Conservation (phyloP, 2,888 invertebrate species). For the Himalopsyche tibetana region DNA sequence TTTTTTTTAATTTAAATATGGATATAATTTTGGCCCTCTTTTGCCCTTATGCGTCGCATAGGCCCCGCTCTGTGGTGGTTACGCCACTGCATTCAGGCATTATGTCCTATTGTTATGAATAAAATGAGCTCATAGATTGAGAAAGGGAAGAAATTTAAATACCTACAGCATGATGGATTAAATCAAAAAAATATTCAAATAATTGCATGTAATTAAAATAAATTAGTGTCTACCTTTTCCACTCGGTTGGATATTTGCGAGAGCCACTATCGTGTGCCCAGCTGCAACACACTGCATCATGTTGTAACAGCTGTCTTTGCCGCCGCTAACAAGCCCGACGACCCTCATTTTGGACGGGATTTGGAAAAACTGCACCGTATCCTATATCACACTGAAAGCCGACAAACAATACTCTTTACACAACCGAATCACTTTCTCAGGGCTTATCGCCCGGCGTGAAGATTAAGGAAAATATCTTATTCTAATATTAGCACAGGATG, state of each 20-base stretch:
- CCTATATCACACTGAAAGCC: slow-evolving; percentile 14
- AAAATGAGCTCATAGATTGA: no score
- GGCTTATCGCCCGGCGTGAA: slow-evolving; percentile 18
- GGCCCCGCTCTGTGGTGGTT: no score
- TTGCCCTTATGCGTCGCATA: no score
- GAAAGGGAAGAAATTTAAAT: no score
- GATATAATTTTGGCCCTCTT: no score
- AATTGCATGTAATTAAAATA: slow-evolving; percentile 58
- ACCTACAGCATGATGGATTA: no score
- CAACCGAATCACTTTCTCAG: neutral
- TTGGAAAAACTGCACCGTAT: neutral
- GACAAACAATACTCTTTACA: neutral
- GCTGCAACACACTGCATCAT: slow-evolving; percentile 98
- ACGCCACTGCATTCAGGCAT: no score
- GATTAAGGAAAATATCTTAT: slow-evolving; percentile 8
- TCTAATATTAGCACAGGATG: slow-evolving; percentile 9
- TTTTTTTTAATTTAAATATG: no score
- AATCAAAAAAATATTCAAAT: neutral
- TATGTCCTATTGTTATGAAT: no score
- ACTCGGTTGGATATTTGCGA: slow-evolving; percentile 95
- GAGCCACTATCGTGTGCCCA: slow-evolving; percentile 95
- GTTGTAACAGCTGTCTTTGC: slow-evolving; percentile 99
- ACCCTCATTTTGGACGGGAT: slow-evolving; percentile 83
- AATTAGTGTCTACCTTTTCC: slow-evolving; percentile 80
- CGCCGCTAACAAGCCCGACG: slow-evolving; percentile 95